These are phyloP conservation scores for Hecatera dysodea DNA, from an alignment of 2,888 invertebrate genomes.

Conservation along the genomic window DNA sequence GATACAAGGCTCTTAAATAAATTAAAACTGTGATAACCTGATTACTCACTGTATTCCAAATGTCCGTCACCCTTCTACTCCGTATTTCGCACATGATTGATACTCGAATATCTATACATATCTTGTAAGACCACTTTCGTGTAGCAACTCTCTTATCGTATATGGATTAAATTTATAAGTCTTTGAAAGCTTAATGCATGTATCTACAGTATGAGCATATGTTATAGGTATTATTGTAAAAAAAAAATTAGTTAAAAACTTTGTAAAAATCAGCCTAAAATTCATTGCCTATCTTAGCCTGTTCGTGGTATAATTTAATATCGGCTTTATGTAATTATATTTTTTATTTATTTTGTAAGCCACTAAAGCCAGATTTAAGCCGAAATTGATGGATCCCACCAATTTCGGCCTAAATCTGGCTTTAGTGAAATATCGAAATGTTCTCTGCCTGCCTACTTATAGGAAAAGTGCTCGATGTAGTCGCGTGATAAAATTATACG, in stretches of 20 bases:
- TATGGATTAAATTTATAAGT: conserved; percentile 62
- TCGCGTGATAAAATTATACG: conserved; percentile 19
- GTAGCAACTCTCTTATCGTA: conserved; percentile 32
- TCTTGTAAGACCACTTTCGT: conserved; percentile 51
- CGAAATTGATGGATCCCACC: too few relatives aligned
- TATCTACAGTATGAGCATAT: conserved; percentile 62
- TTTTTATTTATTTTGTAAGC: neutral
- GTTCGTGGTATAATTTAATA: conserved; percentile 6
- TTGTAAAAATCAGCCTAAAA: conserved; percentile 3
- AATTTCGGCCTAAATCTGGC: conserved; percentile 7
- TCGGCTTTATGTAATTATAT: conserved; percentile 18
- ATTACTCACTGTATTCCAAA: conserved; percentile 29
- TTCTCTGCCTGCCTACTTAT: neutral
- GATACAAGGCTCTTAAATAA: conserved; percentile 12
- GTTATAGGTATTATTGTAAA: neutral
- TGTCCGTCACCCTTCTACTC: conserved; percentile 50
- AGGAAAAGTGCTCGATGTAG: conserved; percentile 4
- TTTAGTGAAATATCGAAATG: neutral
- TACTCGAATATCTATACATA: conserved; percentile 68
- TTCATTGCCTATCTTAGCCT: conserved; percentile 37
- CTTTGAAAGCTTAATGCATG: conserved; percentile 65
- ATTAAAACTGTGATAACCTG: conserved; percentile 46
- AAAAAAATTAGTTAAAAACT: conserved; percentile 3
- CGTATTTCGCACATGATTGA: conserved; percentile 36
- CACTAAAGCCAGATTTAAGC: too few relatives aligned